Conservation (phyloP, 2,888 invertebrate genomes). For the Pilophorus perplexus region DNA sequence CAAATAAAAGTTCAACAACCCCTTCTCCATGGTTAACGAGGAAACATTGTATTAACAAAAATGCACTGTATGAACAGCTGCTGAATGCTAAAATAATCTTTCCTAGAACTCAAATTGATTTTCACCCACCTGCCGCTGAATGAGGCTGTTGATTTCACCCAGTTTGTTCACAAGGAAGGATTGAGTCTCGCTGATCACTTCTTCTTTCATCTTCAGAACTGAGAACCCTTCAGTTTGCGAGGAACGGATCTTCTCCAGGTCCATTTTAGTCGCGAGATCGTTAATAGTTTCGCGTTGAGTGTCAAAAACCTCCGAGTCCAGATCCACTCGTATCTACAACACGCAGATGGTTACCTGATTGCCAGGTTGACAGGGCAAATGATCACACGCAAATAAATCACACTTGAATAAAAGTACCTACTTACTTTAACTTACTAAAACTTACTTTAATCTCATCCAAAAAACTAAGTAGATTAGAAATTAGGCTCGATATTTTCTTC, state of each 20-base stretch:
- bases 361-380: too few relatives aligned
- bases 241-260: slow-evolving; percentile 48
- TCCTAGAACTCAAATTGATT: too few relatives aligned
- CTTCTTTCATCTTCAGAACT: slow-evolving; percentile 44
- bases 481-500: slow-evolving; percentile 9
- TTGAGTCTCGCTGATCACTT: slow-evolving; percentile 47
- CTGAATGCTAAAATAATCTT: too few relatives aligned
- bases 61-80: too few relatives aligned
- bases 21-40: too few relatives aligned
- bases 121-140: slow-evolving; percentile 47
- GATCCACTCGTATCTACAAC: slow-evolving; percentile 48
- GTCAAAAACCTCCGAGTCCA: slow-evolving; percentile 48
- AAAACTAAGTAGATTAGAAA: background rate
- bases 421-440: background rate
- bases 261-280: slow-evolving; percentile 48
- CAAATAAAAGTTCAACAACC: too few relatives aligned
- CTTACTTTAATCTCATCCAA: slow-evolving; percentile 25
- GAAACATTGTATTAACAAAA: too few relatives aligned
- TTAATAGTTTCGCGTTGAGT: slow-evolving; percentile 47
- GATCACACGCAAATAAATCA: background rate
- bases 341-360: too few relatives aligned
- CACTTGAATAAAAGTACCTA: background rate
- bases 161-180: slow-evolving; percentile 48
- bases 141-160: slow-evolving; percentile 47
- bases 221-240: slow-evolving; percentile 47